Evolutionary conservation across 1,140 invertebrate genomes (phyloP).

Genomic region (Diabrotica undecimpunctata): DNA sequence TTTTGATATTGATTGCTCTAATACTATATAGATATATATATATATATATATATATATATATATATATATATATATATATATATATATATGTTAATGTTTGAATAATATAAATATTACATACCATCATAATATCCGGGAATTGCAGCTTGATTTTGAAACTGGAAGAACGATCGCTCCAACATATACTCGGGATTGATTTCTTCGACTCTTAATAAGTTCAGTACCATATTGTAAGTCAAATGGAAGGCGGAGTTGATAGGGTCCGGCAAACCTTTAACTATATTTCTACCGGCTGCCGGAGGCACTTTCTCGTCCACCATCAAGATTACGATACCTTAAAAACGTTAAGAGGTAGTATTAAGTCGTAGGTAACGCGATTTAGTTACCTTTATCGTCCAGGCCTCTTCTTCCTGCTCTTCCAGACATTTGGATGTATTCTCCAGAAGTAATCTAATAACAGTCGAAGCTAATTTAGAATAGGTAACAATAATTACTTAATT

Average conservation of each 20-base stretch:
- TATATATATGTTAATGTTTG: too few species aligned
- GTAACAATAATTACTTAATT: too few species aligned
- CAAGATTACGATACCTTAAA: constrained; percentile 79
- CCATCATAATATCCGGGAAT: constrained; percentile 87
- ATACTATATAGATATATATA: too few species aligned
- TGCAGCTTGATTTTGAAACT: constrained; percentile 96
- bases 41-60: too few species aligned
- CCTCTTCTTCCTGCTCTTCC: constrained; percentile 96
- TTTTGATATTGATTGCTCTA: too few species aligned
- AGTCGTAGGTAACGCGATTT: background rate
- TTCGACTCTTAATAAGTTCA: constrained; percentile 94
- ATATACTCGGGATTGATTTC: constrained; percentile 99
- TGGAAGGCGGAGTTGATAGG: constrained; percentile 98
- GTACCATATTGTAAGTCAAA: constrained; percentile 99
- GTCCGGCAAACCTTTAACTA: constrained; percentile 91
- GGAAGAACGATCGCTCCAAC: constrained; percentile 96
- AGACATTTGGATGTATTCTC: constrained; percentile 99
- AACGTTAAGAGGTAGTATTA: background rate
- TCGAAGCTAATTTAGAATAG: background rate
- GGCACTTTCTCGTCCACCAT: constrained; percentile 98
- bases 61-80: too few species aligned
- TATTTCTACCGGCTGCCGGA: constrained; percentile 68
- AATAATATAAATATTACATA: constrained; percentile 49
- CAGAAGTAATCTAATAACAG: constrained; percentile 74
- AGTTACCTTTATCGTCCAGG: constrained; percentile 86